Percentiles rank a stretch among this genome's conserved stretches.
Evolutionary conservation across 2,113 vertebrate species (phyloP).

Genomic region (Lipophrys pholis): DNA sequence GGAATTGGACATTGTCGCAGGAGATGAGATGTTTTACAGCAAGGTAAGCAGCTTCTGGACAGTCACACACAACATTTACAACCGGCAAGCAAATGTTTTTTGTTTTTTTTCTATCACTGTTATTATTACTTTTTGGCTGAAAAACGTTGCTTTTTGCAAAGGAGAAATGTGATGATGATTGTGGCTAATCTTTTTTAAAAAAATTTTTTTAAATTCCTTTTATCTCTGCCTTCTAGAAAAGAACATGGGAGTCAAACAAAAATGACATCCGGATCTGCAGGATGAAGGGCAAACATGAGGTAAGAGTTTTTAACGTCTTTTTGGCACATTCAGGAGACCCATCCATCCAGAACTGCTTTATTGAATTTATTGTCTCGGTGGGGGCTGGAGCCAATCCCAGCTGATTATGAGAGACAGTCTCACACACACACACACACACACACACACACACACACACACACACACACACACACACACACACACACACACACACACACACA

Average conservation of each 20-base stretch:
- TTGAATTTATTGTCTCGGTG: no score
- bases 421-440: no score
- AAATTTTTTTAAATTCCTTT: slow-evolving; percentile 28
- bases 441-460: no score
- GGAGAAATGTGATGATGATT: slow-evolving; percentile 1
- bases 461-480: no score
- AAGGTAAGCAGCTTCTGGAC: slow-evolving; percentile 82
- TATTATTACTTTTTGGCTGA: neutral
- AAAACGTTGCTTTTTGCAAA: neutral
- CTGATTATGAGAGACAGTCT: no score
- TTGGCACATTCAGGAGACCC: no score
- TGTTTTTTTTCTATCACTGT: no score
- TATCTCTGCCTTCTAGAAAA: slow-evolving; percentile 81
- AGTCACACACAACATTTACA: neutral
- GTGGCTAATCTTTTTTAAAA: slow-evolving; percentile 12
- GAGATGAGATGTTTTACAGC: slow-evolving; percentile 92
- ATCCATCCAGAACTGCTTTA: no score
- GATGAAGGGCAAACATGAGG: slow-evolving; percentile 98
- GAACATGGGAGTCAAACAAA: slow-evolving; percentile 94
- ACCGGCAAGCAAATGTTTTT: neutral
- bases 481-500: no score
- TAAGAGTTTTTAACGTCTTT: slow-evolving; percentile 49
- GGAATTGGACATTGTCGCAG: slow-evolving; percentile 88
- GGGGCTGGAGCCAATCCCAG: no score
- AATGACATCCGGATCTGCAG: slow-evolving; percentile 95